phyloP scores from a whole-genome alignment of 2,888 invertebrate genomes.

The Reticulitermes lucifugus region DNA sequence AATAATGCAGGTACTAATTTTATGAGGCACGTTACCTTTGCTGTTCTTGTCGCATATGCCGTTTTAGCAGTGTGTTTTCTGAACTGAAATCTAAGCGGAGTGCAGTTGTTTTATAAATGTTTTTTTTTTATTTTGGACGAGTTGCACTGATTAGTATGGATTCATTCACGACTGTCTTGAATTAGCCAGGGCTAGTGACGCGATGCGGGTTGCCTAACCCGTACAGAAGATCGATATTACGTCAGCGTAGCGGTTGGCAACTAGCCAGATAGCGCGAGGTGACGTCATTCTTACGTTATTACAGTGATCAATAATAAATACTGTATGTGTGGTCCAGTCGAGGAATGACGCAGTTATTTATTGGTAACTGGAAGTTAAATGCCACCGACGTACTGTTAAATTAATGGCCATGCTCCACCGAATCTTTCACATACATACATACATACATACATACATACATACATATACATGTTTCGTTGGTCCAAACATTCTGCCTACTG shows the following conservation, averaged over 20 bases:
- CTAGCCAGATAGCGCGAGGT: constrained; percentile 40
- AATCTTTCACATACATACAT: too few species aligned
- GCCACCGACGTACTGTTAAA: background rate
- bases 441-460: too few species aligned
- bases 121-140: background rate
- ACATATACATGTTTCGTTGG: too few species aligned
- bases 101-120: background rate
- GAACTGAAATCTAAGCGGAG: background rate
- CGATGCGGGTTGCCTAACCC: constrained; percentile 37
- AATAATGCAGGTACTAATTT: background rate
- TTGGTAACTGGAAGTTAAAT: background rate
- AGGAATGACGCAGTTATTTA: constrained; percentile 14
- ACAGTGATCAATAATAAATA: constrained; percentile 46
- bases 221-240: constrained; percentile 45
- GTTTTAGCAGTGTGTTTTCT: background rate
- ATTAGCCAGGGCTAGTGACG: background rate
- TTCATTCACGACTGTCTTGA: background rate
- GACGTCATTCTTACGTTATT: constrained; percentile 49
- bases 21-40: background rate
- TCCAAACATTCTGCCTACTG: too few species aligned
- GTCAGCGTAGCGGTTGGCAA: constrained; percentile 46
- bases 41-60: background rate
- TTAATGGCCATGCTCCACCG: too few species aligned
- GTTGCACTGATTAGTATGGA: background rate
- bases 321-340: background rate